phyloP scores from a whole-genome alignment of 1,140 invertebrate species.

The Bombus sibiricus region DNA sequence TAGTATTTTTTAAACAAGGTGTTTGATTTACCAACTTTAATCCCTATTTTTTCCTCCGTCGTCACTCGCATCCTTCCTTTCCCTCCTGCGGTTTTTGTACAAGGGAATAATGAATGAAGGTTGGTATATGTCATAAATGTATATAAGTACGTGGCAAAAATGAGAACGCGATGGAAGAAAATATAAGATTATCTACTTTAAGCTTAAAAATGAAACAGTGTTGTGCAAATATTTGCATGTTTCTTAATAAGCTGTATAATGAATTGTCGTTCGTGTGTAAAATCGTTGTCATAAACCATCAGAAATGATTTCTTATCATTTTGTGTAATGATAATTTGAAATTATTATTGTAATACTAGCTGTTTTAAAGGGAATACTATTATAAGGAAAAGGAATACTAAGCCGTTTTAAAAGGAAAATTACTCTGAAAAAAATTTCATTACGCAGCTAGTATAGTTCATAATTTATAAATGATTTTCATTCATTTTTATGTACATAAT shows the following conservation, averaged over 20 bases:
- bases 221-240: slow-evolving; percentile 9
- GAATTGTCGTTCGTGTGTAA: background rate
- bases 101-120: slow-evolving; percentile 23
- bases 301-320: background rate
- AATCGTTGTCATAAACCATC: background rate
- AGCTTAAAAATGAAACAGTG: background rate
- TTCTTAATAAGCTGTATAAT: background rate
- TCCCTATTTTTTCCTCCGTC: slow-evolving; percentile 2
- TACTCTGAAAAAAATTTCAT: background rate
- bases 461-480: too few species aligned
- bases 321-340: background rate
- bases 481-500: background rate
- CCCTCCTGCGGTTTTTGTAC: background rate
- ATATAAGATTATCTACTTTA: slow-evolving; percentile 20
- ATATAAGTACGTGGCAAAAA: background rate
- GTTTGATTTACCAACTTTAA: slow-evolving; percentile 14
- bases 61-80: background rate
- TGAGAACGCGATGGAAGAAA: background rate
- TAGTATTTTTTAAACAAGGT: background rate
- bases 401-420: background rate
- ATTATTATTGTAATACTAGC: background rate
- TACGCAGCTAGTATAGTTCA: background rate
- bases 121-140: too few species aligned
- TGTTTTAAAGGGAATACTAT: background rate
- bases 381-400: too few species aligned